Evolutionary conservation across 2,113 vertebrate genomes (phyloP).

Genomic region (Nesoenas mayeri): DNA sequence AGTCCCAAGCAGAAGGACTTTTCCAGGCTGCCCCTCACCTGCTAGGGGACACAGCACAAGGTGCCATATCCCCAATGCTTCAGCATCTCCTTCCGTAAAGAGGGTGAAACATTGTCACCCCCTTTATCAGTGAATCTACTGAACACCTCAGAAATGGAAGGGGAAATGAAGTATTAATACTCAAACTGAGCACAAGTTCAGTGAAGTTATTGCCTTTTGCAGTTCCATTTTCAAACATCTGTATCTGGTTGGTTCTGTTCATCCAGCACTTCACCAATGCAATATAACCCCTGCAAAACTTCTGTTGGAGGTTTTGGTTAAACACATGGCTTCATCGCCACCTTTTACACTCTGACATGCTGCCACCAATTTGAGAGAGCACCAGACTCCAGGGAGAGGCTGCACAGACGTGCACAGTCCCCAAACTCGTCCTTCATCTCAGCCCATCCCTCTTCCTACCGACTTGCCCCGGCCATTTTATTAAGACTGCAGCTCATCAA

Average conservation of each 20-base stretch:
- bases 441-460: neutral
- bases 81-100: fast-evolving
- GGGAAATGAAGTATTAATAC: neutral
- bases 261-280: neutral
- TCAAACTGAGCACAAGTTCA: neutral
- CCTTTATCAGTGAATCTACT: neutral
- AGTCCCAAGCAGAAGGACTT: neutral
- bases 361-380: neutral
- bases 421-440: slow-evolving; percentile 29
- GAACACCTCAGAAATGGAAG: neutral
- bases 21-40: neutral
- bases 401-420: neutral
- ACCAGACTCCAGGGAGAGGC: slow-evolving; percentile 7
- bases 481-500: slow-evolving; percentile 4
- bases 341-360: neutral
- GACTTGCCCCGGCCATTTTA: slow-evolving; percentile 31
- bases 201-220: neutral
- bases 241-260: neutral
- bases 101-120: neutral
- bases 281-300: slow-evolving; percentile 23
- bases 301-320: neutral
- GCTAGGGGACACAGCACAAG: neutral
- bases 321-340: neutral
- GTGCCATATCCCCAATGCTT: neutral
- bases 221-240: neutral